phyloP scores from a whole-genome alignment of 2,113 vertebrate genomes.

The Limanda limanda region DNA sequence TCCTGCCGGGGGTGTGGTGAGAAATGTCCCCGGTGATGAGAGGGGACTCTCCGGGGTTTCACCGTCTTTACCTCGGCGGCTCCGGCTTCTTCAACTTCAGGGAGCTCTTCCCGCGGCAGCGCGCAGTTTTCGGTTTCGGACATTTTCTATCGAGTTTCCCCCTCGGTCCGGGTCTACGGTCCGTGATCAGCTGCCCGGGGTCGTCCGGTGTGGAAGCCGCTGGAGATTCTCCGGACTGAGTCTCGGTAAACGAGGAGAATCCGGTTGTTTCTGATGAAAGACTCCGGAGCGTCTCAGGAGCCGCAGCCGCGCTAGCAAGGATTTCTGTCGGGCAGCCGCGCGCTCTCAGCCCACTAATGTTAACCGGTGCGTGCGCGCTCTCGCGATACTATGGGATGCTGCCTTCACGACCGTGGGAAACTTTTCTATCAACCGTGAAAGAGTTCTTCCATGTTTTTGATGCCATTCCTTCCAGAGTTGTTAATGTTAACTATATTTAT shows the following conservation, averaged over 20 bases:
- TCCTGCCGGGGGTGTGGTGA: accelerated
- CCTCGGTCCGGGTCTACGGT: not conserved
- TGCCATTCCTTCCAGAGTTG: not conserved
- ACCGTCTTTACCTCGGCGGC: conserved; percentile 80
- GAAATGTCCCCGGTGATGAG: not conserved
- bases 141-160: conserved; percentile 61
- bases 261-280: conserved; percentile 65
- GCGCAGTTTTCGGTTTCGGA: conserved; percentile 75
- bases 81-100: conserved; percentile 74
- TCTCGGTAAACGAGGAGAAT: not conserved
- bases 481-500: too few species aligned
- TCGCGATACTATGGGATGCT: conserved; percentile 61
- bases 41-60: conserved; percentile 20
- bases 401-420: conserved; percentile 3
- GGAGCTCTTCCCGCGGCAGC: conserved; percentile 79
- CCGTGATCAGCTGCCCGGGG: not conserved
- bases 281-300: conserved; percentile 40
- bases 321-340: conserved; percentile 54
- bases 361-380: not conserved
- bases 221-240: conserved; percentile 31
- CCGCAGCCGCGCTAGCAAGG: conserved; percentile 64
- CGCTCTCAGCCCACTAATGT: conserved; percentile 38
- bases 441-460: not conserved
- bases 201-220: not conserved
- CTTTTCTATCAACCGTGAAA: accelerated